Evolutionary conservation across 2,113 vertebrate genomes (phyloP).

Genomic region (Spheniscus mendiculus): DNA sequence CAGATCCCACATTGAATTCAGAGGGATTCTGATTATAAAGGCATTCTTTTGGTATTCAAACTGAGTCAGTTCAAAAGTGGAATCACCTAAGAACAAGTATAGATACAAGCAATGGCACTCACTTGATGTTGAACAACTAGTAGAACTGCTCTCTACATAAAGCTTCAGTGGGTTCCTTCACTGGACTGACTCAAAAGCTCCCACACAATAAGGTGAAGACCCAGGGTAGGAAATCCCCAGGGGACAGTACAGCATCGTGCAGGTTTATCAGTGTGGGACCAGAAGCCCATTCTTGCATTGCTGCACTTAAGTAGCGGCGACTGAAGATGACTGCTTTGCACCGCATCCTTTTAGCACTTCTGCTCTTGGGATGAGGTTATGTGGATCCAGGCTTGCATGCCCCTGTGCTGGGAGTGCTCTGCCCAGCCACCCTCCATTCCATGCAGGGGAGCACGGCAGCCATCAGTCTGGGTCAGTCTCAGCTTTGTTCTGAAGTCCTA

Average conservation of each 20-base stretch:
- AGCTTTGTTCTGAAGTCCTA: neutral
- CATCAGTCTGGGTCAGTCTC: neutral
- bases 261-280: neutral
- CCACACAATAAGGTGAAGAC: neutral
- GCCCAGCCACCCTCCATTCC: neutral
- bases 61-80: neutral
- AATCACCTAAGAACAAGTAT: neutral
- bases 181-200: neutral
- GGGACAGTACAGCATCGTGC: neutral
- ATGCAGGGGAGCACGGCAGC: neutral
- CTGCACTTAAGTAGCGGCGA: neutral
- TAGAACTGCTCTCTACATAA: neutral
- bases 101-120: neutral
- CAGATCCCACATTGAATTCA: neutral
- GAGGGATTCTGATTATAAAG: neutral
- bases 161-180: neutral
- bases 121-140: neutral
- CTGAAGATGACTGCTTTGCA: neutral
- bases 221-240: neutral
- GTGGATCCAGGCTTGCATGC: neutral
- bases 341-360: neutral
- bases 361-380: rapidly evolving
- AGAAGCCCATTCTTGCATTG: neutral
- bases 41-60: neutral
- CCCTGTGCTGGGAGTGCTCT: neutral